Base-by-base conservation (phyloP, 53 echinoderm and acorn worm species). In the Paelopatides confundens region DNA sequence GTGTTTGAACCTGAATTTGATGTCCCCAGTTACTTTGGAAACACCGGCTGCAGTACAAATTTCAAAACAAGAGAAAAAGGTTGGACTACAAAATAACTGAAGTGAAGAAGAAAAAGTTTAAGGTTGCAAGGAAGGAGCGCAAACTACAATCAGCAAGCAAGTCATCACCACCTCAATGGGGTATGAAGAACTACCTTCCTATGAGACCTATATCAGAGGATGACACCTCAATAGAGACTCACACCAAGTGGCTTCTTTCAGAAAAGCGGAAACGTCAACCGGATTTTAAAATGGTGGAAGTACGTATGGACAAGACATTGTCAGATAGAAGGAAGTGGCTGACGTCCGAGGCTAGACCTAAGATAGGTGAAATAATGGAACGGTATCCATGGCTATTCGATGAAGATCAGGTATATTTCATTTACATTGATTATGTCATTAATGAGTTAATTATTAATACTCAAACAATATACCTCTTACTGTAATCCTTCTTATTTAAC, bases 111-210 rank as follows among this genome's bases (percentile, higher is more conserved):
- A n/a, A n/a, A n/a, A 4, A 17, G 17, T 17, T 21, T 14, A 17
- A n/a, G 5, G 23, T 21, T 5, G 23, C 18, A 54, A 17, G 54
- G 18, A n/a, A n/a, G n/a, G n/a, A n/a, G n/a, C n/a, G n/a, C n/a
- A 21, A 17, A 17, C 54, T 18, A 14, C 14, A 54, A 18, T n/a
- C 54, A 13, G 2, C 67, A 29, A 5, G 4, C 6, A 29, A 30
- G 17, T 15, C 67, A 29, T 28, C 35, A 15, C 31, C 31, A 34
- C 67, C 67, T 15, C 67, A 66, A 34, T 32, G 67, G 67, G 67
- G 67, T 18, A 66, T 66, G 67, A 66, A 31, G 10, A 66, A 66
- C 67, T 66, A 66, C 31, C 34, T 66, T 29, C 67, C 67, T 6
- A 24, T 27, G 11, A 9, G 35, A 3, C 67, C 35, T 31, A 30